Conservation (phyloP, 2,113 vertebrate species). For the Origma solitaria region DNA sequence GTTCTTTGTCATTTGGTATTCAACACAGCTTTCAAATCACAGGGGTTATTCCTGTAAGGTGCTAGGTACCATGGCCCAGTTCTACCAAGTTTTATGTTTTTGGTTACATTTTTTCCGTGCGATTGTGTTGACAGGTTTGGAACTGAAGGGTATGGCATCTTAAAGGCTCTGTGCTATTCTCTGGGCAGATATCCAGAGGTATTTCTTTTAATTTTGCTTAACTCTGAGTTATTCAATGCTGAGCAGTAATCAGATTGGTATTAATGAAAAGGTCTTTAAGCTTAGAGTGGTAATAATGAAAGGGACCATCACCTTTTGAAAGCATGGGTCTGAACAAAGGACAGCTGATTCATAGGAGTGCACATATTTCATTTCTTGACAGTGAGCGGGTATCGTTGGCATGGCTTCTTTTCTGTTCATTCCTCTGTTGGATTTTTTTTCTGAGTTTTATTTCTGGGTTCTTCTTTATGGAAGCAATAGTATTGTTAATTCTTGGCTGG, state of each 20-base stretch:
- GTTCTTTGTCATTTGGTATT: neutral
- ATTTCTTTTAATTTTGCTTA: neutral
- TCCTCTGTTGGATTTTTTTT: neutral
- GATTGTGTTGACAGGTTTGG: neutral
- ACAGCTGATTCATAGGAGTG: neutral
- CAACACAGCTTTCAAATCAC: neutral
- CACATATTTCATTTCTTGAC: neutral
- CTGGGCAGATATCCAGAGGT: neutral
- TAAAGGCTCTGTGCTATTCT: neutral
- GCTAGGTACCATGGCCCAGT: neutral
- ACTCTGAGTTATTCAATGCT: neutral
- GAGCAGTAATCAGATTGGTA: neutral
- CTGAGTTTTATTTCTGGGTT: neutral
- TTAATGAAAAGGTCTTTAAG: neutral
- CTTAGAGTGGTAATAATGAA: neutral
- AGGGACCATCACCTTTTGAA: neutral
- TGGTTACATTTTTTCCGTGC: neutral
- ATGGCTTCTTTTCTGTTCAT: neutral
- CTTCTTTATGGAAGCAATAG: neutral
- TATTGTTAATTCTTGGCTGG: neutral
- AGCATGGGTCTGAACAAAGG: neutral
- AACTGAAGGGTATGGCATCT: neutral
- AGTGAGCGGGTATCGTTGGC: neutral
- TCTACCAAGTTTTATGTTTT: neutral
- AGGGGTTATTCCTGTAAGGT: neutral